Percentiles rank a stretch among this genome's conserved stretches.
Evolutionary conservation across 2,797 vertebrate genomes (phyloP).

Genomic region (Apogon talboti): DNA sequence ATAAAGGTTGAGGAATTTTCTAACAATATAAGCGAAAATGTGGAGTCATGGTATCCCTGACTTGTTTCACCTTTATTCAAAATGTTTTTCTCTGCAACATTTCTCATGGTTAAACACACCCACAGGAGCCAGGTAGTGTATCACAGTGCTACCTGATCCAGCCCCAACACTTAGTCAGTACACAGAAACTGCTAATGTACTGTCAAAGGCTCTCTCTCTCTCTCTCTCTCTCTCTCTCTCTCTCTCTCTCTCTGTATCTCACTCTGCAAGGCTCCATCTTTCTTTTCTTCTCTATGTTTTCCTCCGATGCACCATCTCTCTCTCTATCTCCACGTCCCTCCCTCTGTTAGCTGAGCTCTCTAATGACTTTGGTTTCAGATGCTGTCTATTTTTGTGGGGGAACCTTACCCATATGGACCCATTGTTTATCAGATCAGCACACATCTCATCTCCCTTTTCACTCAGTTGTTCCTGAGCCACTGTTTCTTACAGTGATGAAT

Average conservation of each 20-base stretch:
- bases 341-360: constrained; percentile 58
- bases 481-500: constrained; percentile 17
- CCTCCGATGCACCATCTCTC: constrained; percentile 21
- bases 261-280: constrained; percentile 1
- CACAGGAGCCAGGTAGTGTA: constrained; percentile 56
- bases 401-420: constrained; percentile 49
- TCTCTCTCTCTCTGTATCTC: constrained; percentile 26
- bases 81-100: constrained; percentile 39
- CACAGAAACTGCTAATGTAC: constrained; percentile 66
- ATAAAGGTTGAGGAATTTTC: constrained; percentile 20
- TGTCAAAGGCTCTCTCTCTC: constrained; percentile 47
- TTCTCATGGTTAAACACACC: constrained; percentile 59
- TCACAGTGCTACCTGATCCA: constrained; percentile 67
- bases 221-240: constrained; percentile 5
- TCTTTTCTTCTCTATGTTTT: constrained; percentile 18
- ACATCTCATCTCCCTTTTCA: constrained; percentile 41
- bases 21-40: neutral
- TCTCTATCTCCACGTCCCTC: constrained; percentile 25
- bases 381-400: constrained; percentile 55
- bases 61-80: constrained; percentile 33
- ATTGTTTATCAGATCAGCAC: constrained; percentile 69
- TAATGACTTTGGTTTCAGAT: constrained; percentile 69
- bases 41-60: constrained; percentile 5
- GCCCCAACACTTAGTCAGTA: constrained; percentile 65
- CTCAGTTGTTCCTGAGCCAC: constrained; percentile 18